These are phyloP conservation scores for Drosophila leonis DNA, from an alignment of 2,888 invertebrate species.

Conservation along the genomic window DNA sequence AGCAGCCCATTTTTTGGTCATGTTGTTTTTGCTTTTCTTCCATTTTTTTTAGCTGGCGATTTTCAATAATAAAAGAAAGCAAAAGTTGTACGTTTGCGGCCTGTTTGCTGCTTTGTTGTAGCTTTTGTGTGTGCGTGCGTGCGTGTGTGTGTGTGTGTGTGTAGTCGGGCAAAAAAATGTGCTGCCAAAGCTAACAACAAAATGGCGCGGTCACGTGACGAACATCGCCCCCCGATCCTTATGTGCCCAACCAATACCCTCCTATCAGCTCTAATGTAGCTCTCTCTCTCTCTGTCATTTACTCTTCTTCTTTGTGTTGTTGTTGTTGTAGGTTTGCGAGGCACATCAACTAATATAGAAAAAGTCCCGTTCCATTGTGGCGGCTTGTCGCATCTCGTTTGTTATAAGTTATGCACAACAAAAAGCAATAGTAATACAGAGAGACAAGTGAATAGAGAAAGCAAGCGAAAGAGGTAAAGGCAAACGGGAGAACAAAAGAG, in stretches of 20 bases:
- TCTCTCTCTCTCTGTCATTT: neutral
- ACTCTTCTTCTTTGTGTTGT: neutral
- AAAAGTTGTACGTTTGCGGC: constrained; percentile 52
- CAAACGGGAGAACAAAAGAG: constrained; percentile 2
- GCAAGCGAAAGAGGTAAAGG: neutral
- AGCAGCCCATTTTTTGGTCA: constrained; percentile 75
- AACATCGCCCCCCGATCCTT: constrained; percentile 24
- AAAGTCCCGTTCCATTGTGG: constrained; percentile 21
- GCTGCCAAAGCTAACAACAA: constrained; percentile 68
- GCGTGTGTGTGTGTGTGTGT: constrained; percentile 23
- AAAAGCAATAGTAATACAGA: constrained; percentile 21
- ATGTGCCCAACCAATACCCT: constrained; percentile 1
- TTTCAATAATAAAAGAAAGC: constrained; percentile 74
- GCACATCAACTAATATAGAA: constrained; percentile 48
- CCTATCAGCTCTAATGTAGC: neutral
- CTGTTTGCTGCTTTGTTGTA: constrained; percentile 47
- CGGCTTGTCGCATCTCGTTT: constrained; percentile 23
- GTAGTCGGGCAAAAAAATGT: constrained; percentile 44
- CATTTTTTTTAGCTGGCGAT: constrained; percentile 52
- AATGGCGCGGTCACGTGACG: constrained; percentile 68
- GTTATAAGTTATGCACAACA: constrained; percentile 41
- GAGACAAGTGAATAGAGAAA: constrained; percentile 12
- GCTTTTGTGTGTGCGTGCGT: constrained; percentile 6
- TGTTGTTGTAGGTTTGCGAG: constrained; percentile 15
- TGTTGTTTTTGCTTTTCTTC: constrained; percentile 51